Evolutionary conservation across 2,797 vertebrate species (phyloP), one percentile per base, ranked within the genome.

Genomic region (Eutrigla gurnardus): DNA sequence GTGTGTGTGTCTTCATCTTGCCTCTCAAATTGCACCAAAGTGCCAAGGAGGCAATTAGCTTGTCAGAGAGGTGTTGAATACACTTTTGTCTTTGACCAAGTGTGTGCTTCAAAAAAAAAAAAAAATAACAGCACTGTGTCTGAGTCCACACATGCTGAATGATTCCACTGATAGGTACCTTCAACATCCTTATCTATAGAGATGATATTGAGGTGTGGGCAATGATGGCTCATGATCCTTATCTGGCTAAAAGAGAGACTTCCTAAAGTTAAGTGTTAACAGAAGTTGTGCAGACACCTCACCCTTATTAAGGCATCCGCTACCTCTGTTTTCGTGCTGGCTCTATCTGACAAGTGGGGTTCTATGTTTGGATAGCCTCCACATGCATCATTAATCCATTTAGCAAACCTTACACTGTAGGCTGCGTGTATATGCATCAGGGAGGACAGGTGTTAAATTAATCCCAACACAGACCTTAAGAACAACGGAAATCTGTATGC

Each of bases 201-300:
- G 77, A 55, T 76, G 83, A 88, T 64, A 75, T 63, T 37, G 63
- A 90, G 82, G 91, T 92, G 90, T 90, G 46, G 45, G 78, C 59
- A 85, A 45, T 75, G 75, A 88, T 77, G 80, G 69, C 62, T 39
- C 11, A 1, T 78, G 86, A 93, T 91, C 62, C 50, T 80, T 87
- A 86, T 93, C 88, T 73, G 65, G 65, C 64, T 77, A 32, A 66
- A 79, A 70, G 64, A 45, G 73, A 54, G 79, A 76, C 88, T 87
- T 89, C 82, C 84, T 84, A 75, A 71, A 84, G 57, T 60, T 81
- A 57, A 85, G 89, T 47, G 88, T 71, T 72, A 87, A 53, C 80
- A 77, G 83, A 90, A 46, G 3, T 13, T 40, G 58, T 66, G 47
- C 89, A 91, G 85, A 80, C 72, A 17, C 73, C 64, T 88, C 66